Percentiles rank a stretch among this genome's conserved stretches.
Conservation (phyloP, 1,140 invertebrate species). For the Drosophila teissieri region DNA sequence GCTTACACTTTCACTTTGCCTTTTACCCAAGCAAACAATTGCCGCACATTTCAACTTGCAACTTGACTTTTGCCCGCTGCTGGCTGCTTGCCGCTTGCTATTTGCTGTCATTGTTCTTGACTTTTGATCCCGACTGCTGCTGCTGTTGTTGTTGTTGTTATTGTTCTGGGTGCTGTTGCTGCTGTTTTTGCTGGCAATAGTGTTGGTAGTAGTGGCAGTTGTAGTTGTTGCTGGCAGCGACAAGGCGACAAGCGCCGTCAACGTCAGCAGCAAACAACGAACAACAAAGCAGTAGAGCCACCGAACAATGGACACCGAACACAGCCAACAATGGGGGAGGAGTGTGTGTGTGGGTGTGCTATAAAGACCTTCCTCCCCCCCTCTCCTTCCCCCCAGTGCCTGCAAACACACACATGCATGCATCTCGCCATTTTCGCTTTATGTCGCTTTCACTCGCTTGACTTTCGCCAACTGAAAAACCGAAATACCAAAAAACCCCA, state of each 20-base stretch:
- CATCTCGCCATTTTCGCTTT: constrained; percentile 52
- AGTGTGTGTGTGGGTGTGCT: neutral
- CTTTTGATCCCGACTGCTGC: constrained; percentile 63
- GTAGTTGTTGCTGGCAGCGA: constrained; percentile 66
- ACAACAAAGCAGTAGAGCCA: constrained; percentile 73
- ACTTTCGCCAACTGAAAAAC: neutral
- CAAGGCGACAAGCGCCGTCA: constrained; percentile 76
- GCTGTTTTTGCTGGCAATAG: constrained; percentile 1
- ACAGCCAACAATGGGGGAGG: constrained; percentile 47
- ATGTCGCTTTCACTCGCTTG: constrained; percentile 65
- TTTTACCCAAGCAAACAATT: constrained; percentile 60
- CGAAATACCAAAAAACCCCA: neutral
- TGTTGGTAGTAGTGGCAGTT: neutral
- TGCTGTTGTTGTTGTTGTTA: neutral
- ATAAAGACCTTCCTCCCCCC: neutral
- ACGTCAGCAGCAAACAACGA: constrained; percentile 70
- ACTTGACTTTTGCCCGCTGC: constrained; percentile 74
- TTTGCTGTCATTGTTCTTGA: constrained; percentile 78
- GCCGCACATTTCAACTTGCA: constrained; percentile 78
- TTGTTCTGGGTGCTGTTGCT: neutral
- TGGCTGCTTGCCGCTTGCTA: constrained; percentile 44
- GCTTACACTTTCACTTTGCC: constrained; percentile 44
- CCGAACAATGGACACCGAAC: constrained; percentile 50
- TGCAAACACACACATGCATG: constrained; percentile 26
- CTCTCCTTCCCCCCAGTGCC: neutral